These are phyloP conservation scores for Myrmecophaga tridactyla DNA, from an alignment of 2,113 vertebrate species.

Conservation along the genomic window DNA sequence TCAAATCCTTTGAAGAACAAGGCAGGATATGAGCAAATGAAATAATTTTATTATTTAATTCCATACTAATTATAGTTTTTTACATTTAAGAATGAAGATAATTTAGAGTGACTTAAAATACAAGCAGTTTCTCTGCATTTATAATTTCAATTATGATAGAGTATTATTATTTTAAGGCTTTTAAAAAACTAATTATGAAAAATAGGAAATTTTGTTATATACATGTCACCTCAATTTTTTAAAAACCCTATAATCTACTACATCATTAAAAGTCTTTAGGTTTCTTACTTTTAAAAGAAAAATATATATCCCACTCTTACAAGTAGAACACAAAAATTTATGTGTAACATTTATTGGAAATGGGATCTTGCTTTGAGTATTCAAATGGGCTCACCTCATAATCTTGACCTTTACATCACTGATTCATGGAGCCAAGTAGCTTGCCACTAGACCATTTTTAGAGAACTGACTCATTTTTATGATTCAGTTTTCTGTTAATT, in stretches of 20 bases:
- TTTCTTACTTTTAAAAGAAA: constrained; percentile 41
- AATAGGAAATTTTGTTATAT: too few species aligned
- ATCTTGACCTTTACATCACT: constrained; percentile 67
- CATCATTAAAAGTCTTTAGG: not conserved
- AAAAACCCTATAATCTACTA: not conserved
- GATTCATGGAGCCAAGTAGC: constrained; percentile 38
- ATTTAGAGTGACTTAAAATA: constrained; percentile 50
- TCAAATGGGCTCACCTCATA: constrained; percentile 54
- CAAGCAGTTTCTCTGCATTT: constrained; percentile 43
- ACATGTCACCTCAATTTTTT: not conserved
- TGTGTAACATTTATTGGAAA: constrained; percentile 53
- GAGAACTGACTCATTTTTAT: constrained; percentile 58
- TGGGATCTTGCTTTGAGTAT: constrained; percentile 44
- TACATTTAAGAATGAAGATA: not conserved
- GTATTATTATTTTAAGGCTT: constrained; percentile 3
- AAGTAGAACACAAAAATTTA: constrained; percentile 37
- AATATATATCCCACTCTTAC: not conserved
- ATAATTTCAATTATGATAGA: constrained; percentile 10
- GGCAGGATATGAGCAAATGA: not conserved
- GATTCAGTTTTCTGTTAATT: constrained; percentile 55
- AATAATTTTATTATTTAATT: constrained; percentile 53
- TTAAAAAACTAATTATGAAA: not conserved
- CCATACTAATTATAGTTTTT: constrained; percentile 31
- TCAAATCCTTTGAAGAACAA: constrained; percentile 25
- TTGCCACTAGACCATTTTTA: constrained; percentile 58